Evolutionary conservation across 2,888 invertebrate species (phyloP).

Genomic region (Agrotis ipsilon): DNA sequence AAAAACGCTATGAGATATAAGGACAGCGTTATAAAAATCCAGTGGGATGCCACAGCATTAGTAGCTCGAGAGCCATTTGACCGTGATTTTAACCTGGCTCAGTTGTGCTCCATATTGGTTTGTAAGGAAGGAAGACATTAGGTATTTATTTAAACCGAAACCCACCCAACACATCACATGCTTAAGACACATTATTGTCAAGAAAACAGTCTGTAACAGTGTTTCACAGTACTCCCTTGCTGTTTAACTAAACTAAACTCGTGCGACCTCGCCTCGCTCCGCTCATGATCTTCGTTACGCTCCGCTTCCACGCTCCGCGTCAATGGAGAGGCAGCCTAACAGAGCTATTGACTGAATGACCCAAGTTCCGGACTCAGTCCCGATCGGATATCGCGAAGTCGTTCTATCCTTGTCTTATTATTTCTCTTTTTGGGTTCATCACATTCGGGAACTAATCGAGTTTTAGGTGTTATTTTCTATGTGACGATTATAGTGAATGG

Average conservation of each 20-base stretch:
- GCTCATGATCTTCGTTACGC: background rate
- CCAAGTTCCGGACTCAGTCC: constrained; percentile 36
- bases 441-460: constrained; percentile 35
- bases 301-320: background rate
- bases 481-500: background rate
- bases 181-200: too few relatives aligned
- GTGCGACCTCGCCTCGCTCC: too few relatives aligned
- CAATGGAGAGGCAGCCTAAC: constrained; percentile 13
- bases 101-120: too few relatives aligned
- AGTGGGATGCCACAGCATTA: too few relatives aligned
- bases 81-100: too few relatives aligned
- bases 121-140: too few relatives aligned
- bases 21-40: too few relatives aligned
- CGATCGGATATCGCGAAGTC: constrained; percentile 55
- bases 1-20: background rate
- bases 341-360: constrained; percentile 48
- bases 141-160: too few relatives aligned
- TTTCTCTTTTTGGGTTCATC: constrained; percentile 25
- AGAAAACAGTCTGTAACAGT: background rate
- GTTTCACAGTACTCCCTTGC: background rate
- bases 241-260: too few relatives aligned
- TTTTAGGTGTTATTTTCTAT: constrained; percentile 5
- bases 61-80: too few relatives aligned
- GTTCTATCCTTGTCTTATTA: constrained; percentile 46
- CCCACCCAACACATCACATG: too few relatives aligned